Percentiles rank a stretch among this genome's conserved stretches.
phyloP scores from a whole-genome alignment of 2,113 vertebrate species.

The Tragelaphus strepsiceros region DNA sequence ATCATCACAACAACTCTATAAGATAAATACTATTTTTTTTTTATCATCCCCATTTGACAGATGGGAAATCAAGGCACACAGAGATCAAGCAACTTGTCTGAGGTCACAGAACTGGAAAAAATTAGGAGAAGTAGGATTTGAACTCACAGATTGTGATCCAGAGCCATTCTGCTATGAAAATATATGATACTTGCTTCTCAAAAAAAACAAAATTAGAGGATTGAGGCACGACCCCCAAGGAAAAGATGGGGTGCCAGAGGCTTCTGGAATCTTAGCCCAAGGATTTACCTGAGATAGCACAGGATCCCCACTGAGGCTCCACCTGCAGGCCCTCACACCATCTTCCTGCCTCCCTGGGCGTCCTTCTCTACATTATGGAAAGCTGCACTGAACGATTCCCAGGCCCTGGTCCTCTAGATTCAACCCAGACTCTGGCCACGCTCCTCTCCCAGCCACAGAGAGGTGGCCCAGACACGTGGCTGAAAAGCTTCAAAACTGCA shows the following conservation, averaged over 20 bases:
- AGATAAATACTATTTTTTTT: background rate
- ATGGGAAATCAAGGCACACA: background rate
- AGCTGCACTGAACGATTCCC: background rate
- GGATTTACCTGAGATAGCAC: background rate
- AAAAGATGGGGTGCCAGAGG: background rate
- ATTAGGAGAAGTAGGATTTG: background rate
- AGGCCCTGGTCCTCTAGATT: background rate
- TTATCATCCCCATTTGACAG: background rate
- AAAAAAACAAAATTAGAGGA: background rate
- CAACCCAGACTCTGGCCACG: background rate
- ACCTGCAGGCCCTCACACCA: too few species aligned
- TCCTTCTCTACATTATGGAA: background rate
- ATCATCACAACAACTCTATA: background rate
- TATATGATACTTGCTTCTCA: background rate
- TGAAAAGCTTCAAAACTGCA: slow-evolving; percentile 55
- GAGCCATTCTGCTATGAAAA: background rate
- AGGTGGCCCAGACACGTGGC: slow-evolving; percentile 61
- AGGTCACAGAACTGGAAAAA: background rate
- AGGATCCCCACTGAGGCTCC: background rate
- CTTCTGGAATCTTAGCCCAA: background rate
- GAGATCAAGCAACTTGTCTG: background rate
- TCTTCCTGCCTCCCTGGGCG: background rate
- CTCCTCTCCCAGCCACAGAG: background rate
- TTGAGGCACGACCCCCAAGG: background rate
- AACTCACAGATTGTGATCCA: background rate